A percentile compares a stretch with the other conserved stretches of the same genome.
phyloP scores from a whole-genome alignment of 1,140 invertebrate genomes.

The Onthophagus taurus region DNA sequence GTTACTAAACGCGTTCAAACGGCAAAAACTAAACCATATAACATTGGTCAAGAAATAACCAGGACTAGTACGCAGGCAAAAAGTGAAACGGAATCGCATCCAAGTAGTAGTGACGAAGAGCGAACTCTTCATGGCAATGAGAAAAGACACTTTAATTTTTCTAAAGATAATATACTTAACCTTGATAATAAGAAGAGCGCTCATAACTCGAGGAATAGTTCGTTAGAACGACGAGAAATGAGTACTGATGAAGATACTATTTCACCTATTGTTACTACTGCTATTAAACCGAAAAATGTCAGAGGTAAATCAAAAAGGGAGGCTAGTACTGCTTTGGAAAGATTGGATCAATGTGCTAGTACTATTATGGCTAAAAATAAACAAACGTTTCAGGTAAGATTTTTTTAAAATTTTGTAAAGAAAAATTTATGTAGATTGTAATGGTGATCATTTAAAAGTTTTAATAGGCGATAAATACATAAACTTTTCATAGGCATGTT shows the following conservation, averaged over 20 bases:
- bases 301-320: background rate
- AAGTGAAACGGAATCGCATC: conserved; percentile 12
- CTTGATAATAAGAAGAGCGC: conserved; percentile 3
- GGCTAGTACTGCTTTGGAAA: conserved; percentile 23
- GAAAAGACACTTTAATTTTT: conserved; percentile 12
- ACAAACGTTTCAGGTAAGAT: conserved; percentile 31
- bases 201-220: background rate
- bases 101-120: conserved; percentile 23
- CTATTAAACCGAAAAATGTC: conserved; percentile 1
- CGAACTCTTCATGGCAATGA: conserved; percentile 9
- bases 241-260: background rate
- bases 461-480: background rate
- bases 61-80: conserved; percentile 30
- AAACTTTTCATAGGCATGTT: too few relatives aligned
- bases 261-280: background rate
- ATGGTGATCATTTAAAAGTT: background rate
- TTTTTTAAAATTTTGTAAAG: background rate
- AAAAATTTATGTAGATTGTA: too few relatives aligned
- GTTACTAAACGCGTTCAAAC: conserved; percentile 22
- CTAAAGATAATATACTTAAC: conserved; percentile 1
- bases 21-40: conserved; percentile 34
- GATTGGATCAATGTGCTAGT: conserved; percentile 28
- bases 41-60: conserved; percentile 35
- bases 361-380: conserved; percentile 24
- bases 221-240: conserved; percentile 5